Percentiles rank a stretch among this genome's conserved stretches.
Conservation (phyloP, 2,113 vertebrate genomes). For the Brienomyrus longianalis region DNA sequence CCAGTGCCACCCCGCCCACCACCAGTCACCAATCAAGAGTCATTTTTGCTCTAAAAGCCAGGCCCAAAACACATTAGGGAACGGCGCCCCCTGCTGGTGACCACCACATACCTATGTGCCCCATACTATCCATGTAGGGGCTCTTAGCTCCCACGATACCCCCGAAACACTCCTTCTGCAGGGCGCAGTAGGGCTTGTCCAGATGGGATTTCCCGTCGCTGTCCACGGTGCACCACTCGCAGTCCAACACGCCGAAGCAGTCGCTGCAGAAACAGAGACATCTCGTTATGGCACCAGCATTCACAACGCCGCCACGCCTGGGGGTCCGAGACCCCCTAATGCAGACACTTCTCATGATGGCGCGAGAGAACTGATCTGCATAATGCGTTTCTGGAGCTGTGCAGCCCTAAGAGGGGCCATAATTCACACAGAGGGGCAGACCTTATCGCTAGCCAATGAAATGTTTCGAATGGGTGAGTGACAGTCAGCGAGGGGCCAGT, state of each 20-base stretch:
- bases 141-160: constrained; percentile 96
- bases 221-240: constrained; percentile 98
- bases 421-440: background rate
- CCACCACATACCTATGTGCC: constrained; percentile 69
- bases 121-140: constrained; percentile 84
- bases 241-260: constrained; percentile 94
- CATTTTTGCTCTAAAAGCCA: background rate
- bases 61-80: background rate
- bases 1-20: background rate
- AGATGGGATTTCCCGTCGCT: constrained; percentile 90
- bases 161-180: constrained; percentile 95
- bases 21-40: background rate
- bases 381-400: background rate
- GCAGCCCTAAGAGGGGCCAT: background rate
- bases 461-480: background rate
- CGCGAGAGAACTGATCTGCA: background rate
- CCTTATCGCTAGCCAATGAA: background rate
- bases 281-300: background rate
- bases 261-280: constrained; percentile 59
- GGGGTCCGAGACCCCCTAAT: background rate
- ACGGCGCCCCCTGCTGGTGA: background rate
- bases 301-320: background rate
- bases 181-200: constrained; percentile 91
- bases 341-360: background rate
- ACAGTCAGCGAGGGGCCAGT: background rate